phyloP scores from a whole-genome alignment of 2,113 vertebrate species.

The Petrocephalus zakoni region DNA sequence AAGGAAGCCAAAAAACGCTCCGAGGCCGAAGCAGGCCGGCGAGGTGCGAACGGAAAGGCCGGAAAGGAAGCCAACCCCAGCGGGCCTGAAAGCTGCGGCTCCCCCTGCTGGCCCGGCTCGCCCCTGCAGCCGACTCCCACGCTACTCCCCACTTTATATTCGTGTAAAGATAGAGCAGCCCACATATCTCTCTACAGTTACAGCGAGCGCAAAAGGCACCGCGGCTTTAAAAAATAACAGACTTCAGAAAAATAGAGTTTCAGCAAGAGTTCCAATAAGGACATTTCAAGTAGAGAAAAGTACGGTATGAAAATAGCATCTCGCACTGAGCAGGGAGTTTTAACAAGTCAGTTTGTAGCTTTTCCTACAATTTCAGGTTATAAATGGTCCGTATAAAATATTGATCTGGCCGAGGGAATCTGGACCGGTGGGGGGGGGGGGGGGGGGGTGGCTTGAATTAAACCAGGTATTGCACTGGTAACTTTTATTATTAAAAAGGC shows the following conservation, averaged over 20 bases:
- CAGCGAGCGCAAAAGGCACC: constrained; percentile 67
- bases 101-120: neutral
- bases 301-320: constrained; percentile 94
- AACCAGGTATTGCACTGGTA: constrained; percentile 99
- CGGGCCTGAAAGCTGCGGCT: neutral
- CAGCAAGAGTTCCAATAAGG: constrained; percentile 83
- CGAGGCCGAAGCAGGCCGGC: neutral
- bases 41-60: neutral
- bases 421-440: constrained; percentile 71
- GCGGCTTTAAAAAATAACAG: constrained; percentile 67
- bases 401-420: constrained; percentile 64
- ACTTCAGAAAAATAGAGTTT: constrained; percentile 77
- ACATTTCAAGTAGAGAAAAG: constrained; percentile 88
- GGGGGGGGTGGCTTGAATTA: constrained; percentile 83
- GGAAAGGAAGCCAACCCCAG: neutral
- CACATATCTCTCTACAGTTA: constrained; percentile 67
- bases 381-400: neutral
- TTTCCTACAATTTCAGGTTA: too few species aligned
- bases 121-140: too few species aligned
- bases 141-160: constrained; percentile 58
- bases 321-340: constrained; percentile 70
- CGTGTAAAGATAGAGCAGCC: constrained; percentile 76
- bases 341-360: constrained; percentile 52
- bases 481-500: constrained; percentile 74
- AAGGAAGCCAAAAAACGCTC: neutral